Percentiles rank a stretch among this genome's conserved stretches.
Conservation (phyloP, 2,888 invertebrate species). For the Monochamus alternatus region DNA sequence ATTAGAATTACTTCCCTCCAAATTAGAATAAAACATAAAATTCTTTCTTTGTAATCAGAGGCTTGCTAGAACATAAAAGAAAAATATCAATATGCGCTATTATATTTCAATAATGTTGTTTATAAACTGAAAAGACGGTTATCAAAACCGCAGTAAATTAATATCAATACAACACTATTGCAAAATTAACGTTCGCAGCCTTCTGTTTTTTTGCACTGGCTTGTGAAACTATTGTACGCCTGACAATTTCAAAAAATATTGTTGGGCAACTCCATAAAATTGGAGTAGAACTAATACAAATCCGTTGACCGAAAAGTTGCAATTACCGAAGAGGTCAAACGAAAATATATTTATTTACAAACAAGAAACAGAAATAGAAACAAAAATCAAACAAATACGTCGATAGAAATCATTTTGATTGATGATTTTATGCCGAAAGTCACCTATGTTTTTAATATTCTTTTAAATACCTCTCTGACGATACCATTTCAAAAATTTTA, state of each 20-base stretch:
- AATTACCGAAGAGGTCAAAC: background rate
- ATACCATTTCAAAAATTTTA: too few relatives aligned
- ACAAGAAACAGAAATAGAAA: too few relatives aligned
- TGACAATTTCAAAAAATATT: background rate
- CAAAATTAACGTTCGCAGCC: background rate
- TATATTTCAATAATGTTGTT: background rate
- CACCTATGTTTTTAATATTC: too few relatives aligned
- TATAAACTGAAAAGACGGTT: background rate
- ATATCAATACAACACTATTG: slow-evolving; percentile 1
- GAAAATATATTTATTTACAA: background rate
- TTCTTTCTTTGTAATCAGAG: too few relatives aligned
- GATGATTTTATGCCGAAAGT: too few relatives aligned
- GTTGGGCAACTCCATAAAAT: background rate
- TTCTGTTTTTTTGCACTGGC: background rate
- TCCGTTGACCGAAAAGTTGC: background rate
- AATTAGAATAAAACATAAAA: too few relatives aligned
- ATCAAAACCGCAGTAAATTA: background rate
- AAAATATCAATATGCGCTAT: too few relatives aligned
- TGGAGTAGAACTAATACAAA: slow-evolving; percentile 8
- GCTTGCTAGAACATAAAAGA: background rate
- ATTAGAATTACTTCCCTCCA: too few relatives aligned
- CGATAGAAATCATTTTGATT: too few relatives aligned
- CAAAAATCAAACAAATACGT: too few relatives aligned
- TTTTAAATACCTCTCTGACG: too few relatives aligned
- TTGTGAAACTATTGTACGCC: background rate